Evolutionary conservation across 2,797 vertebrate species (phyloP).

Genomic region (Sebastes cheni): DNA sequence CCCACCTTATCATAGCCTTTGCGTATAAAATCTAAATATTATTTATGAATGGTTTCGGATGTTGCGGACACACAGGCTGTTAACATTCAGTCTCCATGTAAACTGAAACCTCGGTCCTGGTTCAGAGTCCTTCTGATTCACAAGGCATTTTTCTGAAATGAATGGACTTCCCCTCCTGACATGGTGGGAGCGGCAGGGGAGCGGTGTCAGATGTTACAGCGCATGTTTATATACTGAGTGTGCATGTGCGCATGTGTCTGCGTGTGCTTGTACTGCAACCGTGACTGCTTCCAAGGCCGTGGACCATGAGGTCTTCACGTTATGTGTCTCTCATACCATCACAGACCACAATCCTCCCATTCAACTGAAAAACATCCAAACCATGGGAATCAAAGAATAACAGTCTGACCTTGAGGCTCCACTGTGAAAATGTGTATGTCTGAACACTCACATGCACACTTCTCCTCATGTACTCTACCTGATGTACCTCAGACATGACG

Average conservation of each 20-base stretch:
- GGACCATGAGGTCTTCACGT: conserved; percentile 46
- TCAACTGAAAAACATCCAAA: conserved; percentile 21
- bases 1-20: conserved; percentile 38
- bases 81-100: conserved; percentile 64
- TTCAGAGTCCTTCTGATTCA: conserved; percentile 63
- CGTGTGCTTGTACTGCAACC: conserved; percentile 6
- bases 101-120: conserved; percentile 65
- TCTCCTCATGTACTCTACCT: background rate
- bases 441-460: conserved; percentile 8
- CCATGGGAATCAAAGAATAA: background rate
- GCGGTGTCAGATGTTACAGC: conserved; percentile 68
- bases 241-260: conserved; percentile 12
- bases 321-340: conserved; percentile 20
- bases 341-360: conserved; percentile 20
- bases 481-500: conserved; percentile 35
- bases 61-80: conserved; percentile 55
- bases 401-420: background rate
- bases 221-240: conserved; percentile 17
- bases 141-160: conserved; percentile 66
- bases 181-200: conserved; percentile 65
- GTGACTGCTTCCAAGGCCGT: conserved; percentile 25
- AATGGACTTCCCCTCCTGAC: conserved; percentile 71
- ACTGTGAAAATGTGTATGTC: background rate
- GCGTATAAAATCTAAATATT: conserved; percentile 57
- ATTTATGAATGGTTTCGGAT: conserved; percentile 72